Conservation (phyloP, 1,140 invertebrate genomes). For the Steinernema feltiae region DNA sequence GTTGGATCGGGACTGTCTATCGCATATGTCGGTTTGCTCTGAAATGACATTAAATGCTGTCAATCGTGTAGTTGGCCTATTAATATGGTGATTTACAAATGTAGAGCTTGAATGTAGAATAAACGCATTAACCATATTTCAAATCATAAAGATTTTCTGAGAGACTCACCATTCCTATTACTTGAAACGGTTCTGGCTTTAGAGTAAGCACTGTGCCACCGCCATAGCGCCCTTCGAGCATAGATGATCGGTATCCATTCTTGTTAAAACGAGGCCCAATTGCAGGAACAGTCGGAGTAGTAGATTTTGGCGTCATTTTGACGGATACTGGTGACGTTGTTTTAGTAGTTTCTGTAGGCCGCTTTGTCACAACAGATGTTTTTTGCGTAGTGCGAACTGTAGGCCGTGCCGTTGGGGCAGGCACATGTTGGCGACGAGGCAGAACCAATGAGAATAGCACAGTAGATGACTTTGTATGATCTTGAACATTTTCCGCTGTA, state of each 20-base stretch:
- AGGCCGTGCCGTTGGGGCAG: neutral
- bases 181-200: conserved; percentile 30
- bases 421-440: neutral
- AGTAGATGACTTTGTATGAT: neutral
- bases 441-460: neutral
- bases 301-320: neutral
- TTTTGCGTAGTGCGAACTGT: neutral
- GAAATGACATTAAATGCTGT: conserved; percentile 21
- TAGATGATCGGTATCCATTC: conserved; percentile 14
- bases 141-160: too few species aligned
- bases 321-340: neutral
- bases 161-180: conserved; percentile 29
- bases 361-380: neutral
- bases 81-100: too few species aligned
- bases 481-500: neutral
- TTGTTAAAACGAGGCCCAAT: neutral
- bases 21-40: conserved; percentile 16
- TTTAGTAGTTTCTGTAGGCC: neutral
- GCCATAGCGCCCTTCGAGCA: conserved; percentile 50
- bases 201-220: conserved; percentile 43
- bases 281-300: neutral
- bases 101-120: too few species aligned
- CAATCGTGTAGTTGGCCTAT: too few species aligned
- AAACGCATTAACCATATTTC: conserved; percentile 26
- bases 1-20: conserved; percentile 30